These are phyloP conservation scores for Diplolepis rosae DNA, from an alignment of 2,888 invertebrate species.

Conservation along the genomic window DNA sequence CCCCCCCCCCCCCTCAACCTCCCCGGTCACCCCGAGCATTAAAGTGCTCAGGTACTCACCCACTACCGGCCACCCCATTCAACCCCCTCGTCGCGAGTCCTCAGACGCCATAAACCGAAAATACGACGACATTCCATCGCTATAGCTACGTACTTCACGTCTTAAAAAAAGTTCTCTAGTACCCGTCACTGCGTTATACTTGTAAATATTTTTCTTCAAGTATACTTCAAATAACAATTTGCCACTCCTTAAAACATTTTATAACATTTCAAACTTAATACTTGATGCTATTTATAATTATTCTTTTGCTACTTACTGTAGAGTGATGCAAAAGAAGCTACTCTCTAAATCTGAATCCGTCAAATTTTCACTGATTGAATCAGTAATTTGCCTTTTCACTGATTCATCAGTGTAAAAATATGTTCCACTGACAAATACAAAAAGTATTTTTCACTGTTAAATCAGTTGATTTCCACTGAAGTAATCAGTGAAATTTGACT, in stretches of 20 bases:
- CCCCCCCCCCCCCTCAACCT: slow-evolving; percentile 50
- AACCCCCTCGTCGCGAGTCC: slow-evolving; percentile 48
- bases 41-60: slow-evolving; percentile 59
- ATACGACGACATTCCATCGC: slow-evolving; percentile 65
- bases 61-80: slow-evolving; percentile 31
- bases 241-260: not conserved
- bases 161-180: slow-evolving; percentile 38
- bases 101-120: slow-evolving; percentile 66
- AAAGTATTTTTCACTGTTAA: no score
- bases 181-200: slow-evolving; percentile 14
- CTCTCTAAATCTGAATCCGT: no score
- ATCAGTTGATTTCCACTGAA: no score
- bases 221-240: not conserved
- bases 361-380: no score
- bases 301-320: no score
- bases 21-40: slow-evolving; percentile 52
- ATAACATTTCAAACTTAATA: not conserved
- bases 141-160: slow-evolving; percentile 49
- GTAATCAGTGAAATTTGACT: no score
- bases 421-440: no score
- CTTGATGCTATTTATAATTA: no score
- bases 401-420: no score
- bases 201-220: not conserved
- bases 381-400: no score
- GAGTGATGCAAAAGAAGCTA: no score